Base-by-base conservation (phyloP, 2,888 invertebrate genomes). In the Caenorhabditis sp. region DNA sequence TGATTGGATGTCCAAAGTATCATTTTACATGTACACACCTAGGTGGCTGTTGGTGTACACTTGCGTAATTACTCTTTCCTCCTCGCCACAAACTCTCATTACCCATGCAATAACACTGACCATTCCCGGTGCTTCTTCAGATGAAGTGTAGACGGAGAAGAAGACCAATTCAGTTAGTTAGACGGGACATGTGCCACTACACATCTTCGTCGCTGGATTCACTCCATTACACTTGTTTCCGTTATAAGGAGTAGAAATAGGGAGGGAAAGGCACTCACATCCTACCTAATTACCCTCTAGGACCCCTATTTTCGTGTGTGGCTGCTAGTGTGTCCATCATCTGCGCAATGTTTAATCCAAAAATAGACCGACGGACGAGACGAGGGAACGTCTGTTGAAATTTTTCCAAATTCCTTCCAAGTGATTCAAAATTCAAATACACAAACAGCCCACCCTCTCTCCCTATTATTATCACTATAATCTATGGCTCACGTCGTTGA, bases 191-290 rank as follows among this genome's bases (percentile, higher is more conserved):
- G 46, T 46, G 46, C 43, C 43, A 43, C 22, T 22, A 43, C 43
- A 43, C 43, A 43, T 43, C 43, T 20, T 43, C 43, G 43, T 43
- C 43, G 43, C 9, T 26, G 48, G 65, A 66, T 66, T 66, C 66
- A 66, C 66, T 66, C 55, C 66, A 58, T 58, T 68, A 68, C 58
- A 68, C 68, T 68, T 68, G 68, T 68, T 68, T 68, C 68, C 68
- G 68, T 68, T 68, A 68, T 53, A 63, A 46, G 55, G 46, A 55
- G 63, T n/a, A n/a, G n/a, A n/a, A n/a, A n/a, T n/a, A 65, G 17
- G 41, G 9, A 24, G 7, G 35, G 13, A 22, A 17, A 17, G 30
- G 17, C 50, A 50, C 27, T 37, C 62, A 24, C 22, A n/a, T n/a
- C 22, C 27, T 26, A 66, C 66, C 68, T 68, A 68, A 68, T 68